These are phyloP conservation scores for Dione juno DNA, from an alignment of 2,888 invertebrate species.

Conservation along the genomic window DNA sequence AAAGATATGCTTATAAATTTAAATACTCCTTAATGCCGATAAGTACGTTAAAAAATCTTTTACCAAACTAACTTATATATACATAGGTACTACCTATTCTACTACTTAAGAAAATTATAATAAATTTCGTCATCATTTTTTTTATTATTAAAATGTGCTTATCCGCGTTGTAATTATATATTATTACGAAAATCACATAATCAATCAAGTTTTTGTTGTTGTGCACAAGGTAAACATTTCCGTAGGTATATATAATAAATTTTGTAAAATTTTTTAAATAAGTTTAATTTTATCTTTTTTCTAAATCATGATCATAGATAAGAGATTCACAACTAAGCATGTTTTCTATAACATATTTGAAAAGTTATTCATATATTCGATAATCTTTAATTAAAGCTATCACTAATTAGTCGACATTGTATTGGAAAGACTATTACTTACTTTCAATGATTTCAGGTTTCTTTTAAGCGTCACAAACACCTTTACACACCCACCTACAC, in stretches of 20 bases:
- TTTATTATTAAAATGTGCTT: neutral
- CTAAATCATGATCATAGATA: no score
- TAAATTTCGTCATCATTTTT: neutral
- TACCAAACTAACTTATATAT: neutral
- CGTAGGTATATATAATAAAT: no score
- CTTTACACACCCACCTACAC: neutral
- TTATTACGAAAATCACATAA: neutral
- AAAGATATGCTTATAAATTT: neutral
- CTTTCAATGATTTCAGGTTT: neutral
- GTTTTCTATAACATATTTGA: no score
- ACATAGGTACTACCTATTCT: neutral
- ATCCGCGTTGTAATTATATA: neutral
- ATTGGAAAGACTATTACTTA: constrained; percentile 4
- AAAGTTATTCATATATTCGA: no score
- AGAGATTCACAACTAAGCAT: no score
- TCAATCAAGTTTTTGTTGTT: neutral
- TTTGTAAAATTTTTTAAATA: no score
- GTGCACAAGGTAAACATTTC: neutral
- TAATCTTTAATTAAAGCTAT: neutral
- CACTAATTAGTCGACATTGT: neutral
- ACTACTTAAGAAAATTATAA: neutral
- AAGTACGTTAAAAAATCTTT: neutral
- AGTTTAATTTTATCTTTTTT: neutral
- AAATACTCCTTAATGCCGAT: neutral
- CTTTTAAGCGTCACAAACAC: constrained; percentile 10